These are phyloP conservation scores for Drosophila sulfurigaster DNA, from an alignment of 1,140 invertebrate species.

Conservation along the genomic window DNA sequence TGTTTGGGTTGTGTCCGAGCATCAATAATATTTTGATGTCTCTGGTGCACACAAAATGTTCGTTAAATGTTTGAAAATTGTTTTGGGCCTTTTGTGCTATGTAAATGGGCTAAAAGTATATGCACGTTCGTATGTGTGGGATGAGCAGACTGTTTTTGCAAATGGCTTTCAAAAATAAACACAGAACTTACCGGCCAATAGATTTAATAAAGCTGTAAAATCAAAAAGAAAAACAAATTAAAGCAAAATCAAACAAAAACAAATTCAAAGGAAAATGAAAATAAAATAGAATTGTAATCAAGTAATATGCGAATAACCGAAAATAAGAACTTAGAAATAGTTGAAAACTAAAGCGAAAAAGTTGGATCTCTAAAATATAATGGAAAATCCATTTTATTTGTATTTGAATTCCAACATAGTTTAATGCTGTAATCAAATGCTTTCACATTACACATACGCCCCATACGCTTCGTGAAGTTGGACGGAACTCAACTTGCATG, in stretches of 20 bases:
- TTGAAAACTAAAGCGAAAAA: neutral
- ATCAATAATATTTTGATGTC: constrained; percentile 70
- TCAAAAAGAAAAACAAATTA: neutral
- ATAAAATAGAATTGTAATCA: constrained; percentile 10
- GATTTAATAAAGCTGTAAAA: constrained; percentile 62
- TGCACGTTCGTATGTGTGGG: constrained; percentile 3
- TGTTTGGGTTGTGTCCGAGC: constrained; percentile 68
- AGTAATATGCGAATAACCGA: neutral
- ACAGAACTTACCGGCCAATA: constrained; percentile 67
- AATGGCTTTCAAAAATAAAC: constrained; percentile 31
- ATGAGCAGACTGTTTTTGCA: neutral
- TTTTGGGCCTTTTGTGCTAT: constrained; percentile 19
- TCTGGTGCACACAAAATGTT: constrained; percentile 23
- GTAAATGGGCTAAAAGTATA: constrained; percentile 14
- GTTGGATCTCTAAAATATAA: constrained; percentile 2
- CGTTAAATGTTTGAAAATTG: constrained; percentile 43
- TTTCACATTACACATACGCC: constrained; percentile 4
- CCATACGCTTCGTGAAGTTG: neutral
- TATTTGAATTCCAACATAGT: constrained; percentile 23
- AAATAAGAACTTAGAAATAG: neutral
- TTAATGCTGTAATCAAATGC: constrained; percentile 32
- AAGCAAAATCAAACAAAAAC: neutral
- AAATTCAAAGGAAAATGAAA: neutral
- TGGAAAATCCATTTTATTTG: constrained; percentile 29
- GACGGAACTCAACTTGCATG: constrained; percentile 15